A percentile compares a stretch with the other conserved stretches of the same genome.
Evolutionary conservation across 1,140 invertebrate species (phyloP).

Genomic region (Drosophila pachea): DNA sequence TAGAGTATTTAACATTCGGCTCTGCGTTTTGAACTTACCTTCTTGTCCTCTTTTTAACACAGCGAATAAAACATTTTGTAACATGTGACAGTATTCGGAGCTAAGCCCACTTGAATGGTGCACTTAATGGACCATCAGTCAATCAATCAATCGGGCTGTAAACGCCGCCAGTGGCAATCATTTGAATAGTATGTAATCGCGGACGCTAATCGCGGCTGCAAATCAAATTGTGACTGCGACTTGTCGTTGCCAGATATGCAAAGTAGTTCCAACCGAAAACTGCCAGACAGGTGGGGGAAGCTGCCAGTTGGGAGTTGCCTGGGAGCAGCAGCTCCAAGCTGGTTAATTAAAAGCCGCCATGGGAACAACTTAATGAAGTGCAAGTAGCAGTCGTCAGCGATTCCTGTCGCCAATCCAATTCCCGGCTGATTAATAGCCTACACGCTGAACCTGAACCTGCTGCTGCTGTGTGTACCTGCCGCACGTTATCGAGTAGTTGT

Average conservation of each 20-base stretch:
- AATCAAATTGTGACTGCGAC: constrained; percentile 60
- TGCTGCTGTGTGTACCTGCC: too few relatives aligned
- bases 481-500: neutral
- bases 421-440: constrained; percentile 34
- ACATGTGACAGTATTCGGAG: constrained; percentile 9
- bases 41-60: neutral
- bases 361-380: constrained; percentile 38
- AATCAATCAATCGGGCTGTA: constrained; percentile 34
- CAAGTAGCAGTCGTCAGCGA: constrained; percentile 27
- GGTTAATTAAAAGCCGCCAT: constrained; percentile 39
- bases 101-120: constrained; percentile 14
- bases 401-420: constrained; percentile 42
- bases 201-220: constrained; percentile 61
- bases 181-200: constrained; percentile 64
- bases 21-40: neutral
- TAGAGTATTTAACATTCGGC: too few relatives aligned
- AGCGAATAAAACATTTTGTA: constrained; percentile 13
- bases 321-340: neutral
- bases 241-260: constrained; percentile 48
- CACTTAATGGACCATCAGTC: constrained; percentile 53
- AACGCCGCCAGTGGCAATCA: constrained; percentile 63
- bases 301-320: neutral
- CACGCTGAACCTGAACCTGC: constrained; percentile 6
- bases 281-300: neutral
- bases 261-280: constrained; percentile 43